Percentiles rank a stretch among this genome's conserved stretches.
Conservation (phyloP, 2,888 invertebrate species). For the Athalia rosae region DNA sequence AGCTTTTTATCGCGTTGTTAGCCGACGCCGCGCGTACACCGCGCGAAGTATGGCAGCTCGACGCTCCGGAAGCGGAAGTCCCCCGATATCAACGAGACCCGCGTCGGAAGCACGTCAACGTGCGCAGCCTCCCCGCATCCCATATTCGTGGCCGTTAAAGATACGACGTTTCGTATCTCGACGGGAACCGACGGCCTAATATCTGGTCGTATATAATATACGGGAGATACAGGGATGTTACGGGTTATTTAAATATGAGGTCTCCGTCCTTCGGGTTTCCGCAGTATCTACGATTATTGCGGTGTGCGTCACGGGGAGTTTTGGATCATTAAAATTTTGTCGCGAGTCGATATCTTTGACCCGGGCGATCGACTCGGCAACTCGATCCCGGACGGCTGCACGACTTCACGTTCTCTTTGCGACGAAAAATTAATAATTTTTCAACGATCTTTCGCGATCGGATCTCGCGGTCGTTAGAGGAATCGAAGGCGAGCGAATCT, state of each 20-base stretch:
- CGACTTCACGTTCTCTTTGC: too few species aligned
- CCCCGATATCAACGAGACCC: constrained; percentile 50
- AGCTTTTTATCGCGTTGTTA: constrained; percentile 45
- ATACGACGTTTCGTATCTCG: constrained; percentile 35
- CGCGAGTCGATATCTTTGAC: too few species aligned
- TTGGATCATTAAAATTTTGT: too few species aligned
- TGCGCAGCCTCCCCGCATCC: background rate
- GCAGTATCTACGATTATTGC: too few species aligned
- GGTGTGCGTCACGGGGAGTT: too few species aligned
- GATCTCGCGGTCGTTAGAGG: background rate
- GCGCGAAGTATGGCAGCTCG: constrained; percentile 17
- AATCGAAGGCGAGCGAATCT: background rate
- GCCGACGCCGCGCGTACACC: constrained; percentile 23
- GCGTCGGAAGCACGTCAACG: constrained; percentile 31
- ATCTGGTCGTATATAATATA: constrained; percentile 4
- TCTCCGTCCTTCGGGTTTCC: too few species aligned
- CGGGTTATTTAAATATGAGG: background rate
- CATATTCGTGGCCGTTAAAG: constrained; percentile 20
- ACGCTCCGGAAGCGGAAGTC: constrained; percentile 50
- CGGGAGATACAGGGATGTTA: too few species aligned
- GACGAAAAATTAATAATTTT: too few species aligned
- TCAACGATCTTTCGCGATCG: too few species aligned
- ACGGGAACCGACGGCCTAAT: constrained; percentile 13
- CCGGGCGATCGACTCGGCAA: too few species aligned
- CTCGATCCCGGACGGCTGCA: too few species aligned